Base-by-base conservation (phyloP, 2,113 vertebrate genomes). In the Nesoenas mayeri region DNA sequence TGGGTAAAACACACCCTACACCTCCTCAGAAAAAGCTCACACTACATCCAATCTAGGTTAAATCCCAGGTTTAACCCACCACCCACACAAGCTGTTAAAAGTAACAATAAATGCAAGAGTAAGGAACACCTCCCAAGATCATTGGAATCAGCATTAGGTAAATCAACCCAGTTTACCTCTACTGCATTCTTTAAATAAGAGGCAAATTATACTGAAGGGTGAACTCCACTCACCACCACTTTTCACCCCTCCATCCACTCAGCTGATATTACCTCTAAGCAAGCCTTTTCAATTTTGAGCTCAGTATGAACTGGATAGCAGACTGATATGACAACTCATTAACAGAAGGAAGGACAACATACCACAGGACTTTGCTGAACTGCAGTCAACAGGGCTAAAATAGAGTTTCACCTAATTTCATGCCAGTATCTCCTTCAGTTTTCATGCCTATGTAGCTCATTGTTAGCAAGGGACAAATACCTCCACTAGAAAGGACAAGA, bases 251-350 rank as follows among this genome's bases (percentile, higher is more conserved):
- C 34, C 58, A 40, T 31, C 34, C 58, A 40, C 25, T 66, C 16
- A 61, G 32, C 32, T 71, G 17, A 4, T 24, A 32, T 3, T n/a
- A 44, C 18, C 6, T 5, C 25, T 53, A 14, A 47, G 10, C 12
- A 48, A 1, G 24, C 12, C 7, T 61, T 34, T 22, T 47, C 31
- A n/a, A 6, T n/a, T 64, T 7, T 62, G 29, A 85, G 60, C 48
- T 57, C 40, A 25, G 20, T 11, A 32, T 34, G 16, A 66, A 40
- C 32, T 13, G 10, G 16, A 29, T 3, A 62, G 34, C 1, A 5
- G 48, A 53, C 15, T 5, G 24, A 19, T 12, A 29, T 0, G 26
- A 36, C 25, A 29, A 15, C 1, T 77, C 5, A 6, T 25, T 28
- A 87, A 15, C 4, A 32, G 47, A 60, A 72, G 8, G 25, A 44